These are phyloP conservation scores for Salticus scenicus DNA, from an alignment of 2,888 invertebrate genomes.

Conservation along the genomic window DNA sequence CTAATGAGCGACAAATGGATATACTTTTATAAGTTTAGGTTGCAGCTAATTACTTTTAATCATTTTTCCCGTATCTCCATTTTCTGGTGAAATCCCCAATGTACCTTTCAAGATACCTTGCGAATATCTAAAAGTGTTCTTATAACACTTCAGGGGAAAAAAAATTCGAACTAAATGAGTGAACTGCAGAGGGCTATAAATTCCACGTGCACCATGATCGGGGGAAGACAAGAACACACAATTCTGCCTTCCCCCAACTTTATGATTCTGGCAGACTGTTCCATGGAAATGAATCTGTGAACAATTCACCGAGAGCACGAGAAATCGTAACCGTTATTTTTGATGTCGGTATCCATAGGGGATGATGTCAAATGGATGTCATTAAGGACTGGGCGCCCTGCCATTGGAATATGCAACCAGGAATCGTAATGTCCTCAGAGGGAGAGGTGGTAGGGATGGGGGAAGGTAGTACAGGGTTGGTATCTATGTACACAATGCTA, in stretches of 20 bases:
- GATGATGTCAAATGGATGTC: slow-evolving; percentile 68
- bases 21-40: too few species aligned
- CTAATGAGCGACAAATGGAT: too few species aligned
- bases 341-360: slow-evolving; percentile 67
- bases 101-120: too few species aligned
- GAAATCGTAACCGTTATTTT: slow-evolving; percentile 64
- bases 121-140: too few species aligned
- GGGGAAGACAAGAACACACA: slow-evolving; percentile 20
- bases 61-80: too few species aligned
- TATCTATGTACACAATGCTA: slow-evolving; percentile 9
- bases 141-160: too few species aligned
- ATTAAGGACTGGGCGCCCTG: slow-evolving; percentile 42
- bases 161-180: slow-evolving; percentile 51
- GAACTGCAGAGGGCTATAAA: slow-evolving; percentile 53
- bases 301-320: slow-evolving; percentile 49
- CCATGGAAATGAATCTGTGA: slow-evolving; percentile 69
- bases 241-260: slow-evolving; percentile 27
- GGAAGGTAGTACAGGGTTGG: not conserved
- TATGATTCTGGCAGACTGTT: slow-evolving; percentile 55
- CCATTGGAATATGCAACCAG: slow-evolving; percentile 53
- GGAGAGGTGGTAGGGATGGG: not conserved
- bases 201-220: slow-evolving; percentile 32
- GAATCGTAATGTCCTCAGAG: slow-evolving; percentile 47
- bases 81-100: too few species aligned
- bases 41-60: too few species aligned